Conservation (phyloP, 1,140 invertebrate genomes). For the Zelostemma sp. region DNA sequence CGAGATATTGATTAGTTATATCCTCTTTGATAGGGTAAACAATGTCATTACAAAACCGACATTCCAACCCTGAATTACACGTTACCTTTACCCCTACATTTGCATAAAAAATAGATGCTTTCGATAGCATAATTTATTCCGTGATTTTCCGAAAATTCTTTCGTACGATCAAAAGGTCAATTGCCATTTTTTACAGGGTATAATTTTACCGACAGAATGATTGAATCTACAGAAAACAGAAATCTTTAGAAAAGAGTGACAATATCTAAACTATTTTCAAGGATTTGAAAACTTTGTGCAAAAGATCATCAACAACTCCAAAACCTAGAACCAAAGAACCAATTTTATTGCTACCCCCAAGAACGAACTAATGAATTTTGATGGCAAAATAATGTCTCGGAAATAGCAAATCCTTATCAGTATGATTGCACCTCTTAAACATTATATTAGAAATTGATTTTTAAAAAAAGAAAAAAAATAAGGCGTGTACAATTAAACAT, state of each 20-base stretch:
- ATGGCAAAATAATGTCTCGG: not conserved
- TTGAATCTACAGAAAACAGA: too few species aligned
- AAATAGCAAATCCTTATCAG: not conserved
- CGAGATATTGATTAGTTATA: constrained; percentile 43
- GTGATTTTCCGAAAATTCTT: not conserved
- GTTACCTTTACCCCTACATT: constrained; percentile 6
- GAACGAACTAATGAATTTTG: not conserved
- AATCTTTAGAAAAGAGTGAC: too few species aligned
- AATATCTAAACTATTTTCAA: too few species aligned
- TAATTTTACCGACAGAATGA: too few species aligned
- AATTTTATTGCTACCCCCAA: too few species aligned
- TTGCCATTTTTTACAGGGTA: too few species aligned
- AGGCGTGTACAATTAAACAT: not conserved
- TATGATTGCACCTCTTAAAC: too few species aligned
- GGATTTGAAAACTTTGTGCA: too few species aligned
- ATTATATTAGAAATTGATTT: not conserved
- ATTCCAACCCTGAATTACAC: constrained; percentile 41
- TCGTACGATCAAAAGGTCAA: too few species aligned
- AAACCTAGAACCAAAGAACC: too few species aligned
- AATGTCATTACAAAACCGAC: too few species aligned
- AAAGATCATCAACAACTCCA: too few species aligned
- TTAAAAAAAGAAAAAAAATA: not conserved
- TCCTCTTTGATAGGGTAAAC: constrained; percentile 45
- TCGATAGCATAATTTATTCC: not conserved
- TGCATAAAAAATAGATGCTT: not conserved